A percentile compares a stretch with the other conserved stretches of the same genome.
phyloP scores from a whole-genome alignment of 2,797 vertebrate genomes.

The Pyrocephalus nanus region DNA sequence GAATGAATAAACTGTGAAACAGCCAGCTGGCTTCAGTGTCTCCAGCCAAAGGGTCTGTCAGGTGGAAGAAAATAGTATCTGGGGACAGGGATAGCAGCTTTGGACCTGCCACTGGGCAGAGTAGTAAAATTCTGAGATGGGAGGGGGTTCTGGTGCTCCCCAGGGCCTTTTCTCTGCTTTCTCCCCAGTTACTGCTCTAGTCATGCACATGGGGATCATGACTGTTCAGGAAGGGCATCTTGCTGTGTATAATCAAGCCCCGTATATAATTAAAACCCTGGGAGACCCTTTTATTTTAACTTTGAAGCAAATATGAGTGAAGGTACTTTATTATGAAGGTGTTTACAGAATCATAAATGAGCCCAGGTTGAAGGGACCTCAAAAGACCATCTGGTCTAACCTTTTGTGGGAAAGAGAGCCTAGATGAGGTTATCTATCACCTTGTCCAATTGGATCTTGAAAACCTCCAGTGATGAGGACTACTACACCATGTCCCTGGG shows the following conservation, averaged over 20 bases:
- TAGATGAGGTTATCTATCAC: not conserved
- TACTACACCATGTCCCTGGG: not conserved
- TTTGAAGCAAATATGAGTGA: not conserved
- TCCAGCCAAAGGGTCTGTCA: not conserved
- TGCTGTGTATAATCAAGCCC: not conserved
- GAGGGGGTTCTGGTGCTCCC: not conserved
- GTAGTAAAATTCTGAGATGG: not conserved
- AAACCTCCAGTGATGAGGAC: not conserved
- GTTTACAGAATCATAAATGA: not conserved
- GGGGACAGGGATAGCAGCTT: not conserved
- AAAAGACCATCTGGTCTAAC: not conserved
- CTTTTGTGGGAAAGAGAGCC: not conserved
- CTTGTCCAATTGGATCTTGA: not conserved
- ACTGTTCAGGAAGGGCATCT: not conserved
- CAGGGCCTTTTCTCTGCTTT: not conserved
- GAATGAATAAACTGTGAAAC: slow-evolving; percentile 70
- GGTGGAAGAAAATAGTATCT: not conserved
- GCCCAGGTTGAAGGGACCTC: not conserved
- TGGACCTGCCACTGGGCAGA: not conserved
- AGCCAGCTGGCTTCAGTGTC: slow-evolving; percentile 55
- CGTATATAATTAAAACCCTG: not conserved
- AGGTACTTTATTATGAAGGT: not conserved
- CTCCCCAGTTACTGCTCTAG: not conserved
- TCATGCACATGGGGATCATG: fast-evolving
- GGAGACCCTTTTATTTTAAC: not conserved